Percentiles rank a stretch among this genome's conserved stretches.
Evolutionary conservation across 2,797 vertebrate species (phyloP).

Genomic region (Enteromius afrohamiltoni): DNA sequence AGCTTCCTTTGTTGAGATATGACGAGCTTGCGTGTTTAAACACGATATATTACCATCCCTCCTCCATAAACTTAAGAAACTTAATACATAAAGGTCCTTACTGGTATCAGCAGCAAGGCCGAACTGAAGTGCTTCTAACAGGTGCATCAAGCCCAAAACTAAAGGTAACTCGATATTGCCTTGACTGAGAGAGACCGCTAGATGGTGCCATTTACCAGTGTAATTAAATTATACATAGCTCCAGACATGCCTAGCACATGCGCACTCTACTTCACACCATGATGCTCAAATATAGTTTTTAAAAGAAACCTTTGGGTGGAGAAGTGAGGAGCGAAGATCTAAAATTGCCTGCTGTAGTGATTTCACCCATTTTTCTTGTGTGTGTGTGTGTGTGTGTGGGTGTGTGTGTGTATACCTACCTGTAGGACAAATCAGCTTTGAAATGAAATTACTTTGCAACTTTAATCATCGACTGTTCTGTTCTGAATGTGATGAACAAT

Average conservation of each 20-base stretch:
- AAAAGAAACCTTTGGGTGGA: neutral
- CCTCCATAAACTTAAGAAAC: neutral
- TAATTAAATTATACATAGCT: neutral
- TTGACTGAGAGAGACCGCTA: conserved; percentile 23
- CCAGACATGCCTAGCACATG: neutral
- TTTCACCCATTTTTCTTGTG: conserved; percentile 12
- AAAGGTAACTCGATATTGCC: neutral
- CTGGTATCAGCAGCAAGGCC: neutral
- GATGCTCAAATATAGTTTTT: conserved; percentile 14
- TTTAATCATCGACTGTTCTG: conserved; percentile 62
- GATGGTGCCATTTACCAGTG: conserved; percentile 12
- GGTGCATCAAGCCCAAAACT: neutral
- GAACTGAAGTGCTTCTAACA: conserved; percentile 7
- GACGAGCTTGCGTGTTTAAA: neutral
- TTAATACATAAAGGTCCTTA: neutral
- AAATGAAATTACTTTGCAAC: conserved; percentile 33
- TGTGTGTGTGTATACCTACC: conserved; percentile 20
- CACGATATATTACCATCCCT: conserved; percentile 16
- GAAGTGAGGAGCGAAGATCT: conserved; percentile 10
- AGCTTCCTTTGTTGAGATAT: neutral
- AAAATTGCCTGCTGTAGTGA: conserved; percentile 6
- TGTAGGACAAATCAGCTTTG: conserved; percentile 33
- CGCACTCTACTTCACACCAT: conserved; percentile 20
- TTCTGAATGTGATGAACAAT: conserved; percentile 78
- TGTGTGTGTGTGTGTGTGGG: neutral